phyloP scores from a whole-genome alignment of 2,888 invertebrate species.

The Ellobium chinense region DNA sequence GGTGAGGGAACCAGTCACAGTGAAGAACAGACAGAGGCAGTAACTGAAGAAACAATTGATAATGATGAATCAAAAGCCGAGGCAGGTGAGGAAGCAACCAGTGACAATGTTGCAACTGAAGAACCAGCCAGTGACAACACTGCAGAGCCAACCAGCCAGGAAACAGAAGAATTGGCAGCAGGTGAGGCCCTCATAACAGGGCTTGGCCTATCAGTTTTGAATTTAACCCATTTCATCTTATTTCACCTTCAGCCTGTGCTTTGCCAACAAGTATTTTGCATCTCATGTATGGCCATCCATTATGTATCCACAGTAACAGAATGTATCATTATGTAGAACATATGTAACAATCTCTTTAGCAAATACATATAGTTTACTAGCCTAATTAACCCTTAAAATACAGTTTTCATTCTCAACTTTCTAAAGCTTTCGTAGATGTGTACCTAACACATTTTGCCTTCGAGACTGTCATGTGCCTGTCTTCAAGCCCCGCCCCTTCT shows the following conservation, averaged over 20 bases:
- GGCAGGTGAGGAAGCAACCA: background rate
- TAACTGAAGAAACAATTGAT: slow-evolving; percentile 6
- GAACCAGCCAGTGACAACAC: background rate
- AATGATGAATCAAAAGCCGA: background rate
- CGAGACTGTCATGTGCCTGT: too few relatives aligned
- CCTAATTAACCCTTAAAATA: too few relatives aligned
- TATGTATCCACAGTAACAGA: too few relatives aligned
- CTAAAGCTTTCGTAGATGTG: too few relatives aligned
- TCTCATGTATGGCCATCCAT: too few relatives aligned
- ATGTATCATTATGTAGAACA: too few relatives aligned
- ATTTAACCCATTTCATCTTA: background rate
- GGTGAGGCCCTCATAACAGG: background rate
- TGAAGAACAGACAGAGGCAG: slow-evolving; percentile 17
- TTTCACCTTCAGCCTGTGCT: background rate
- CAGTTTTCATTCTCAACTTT: too few relatives aligned
- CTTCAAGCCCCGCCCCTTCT: too few relatives aligned
- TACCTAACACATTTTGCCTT: too few relatives aligned
- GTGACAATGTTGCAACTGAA: background rate
- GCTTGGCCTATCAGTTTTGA: background rate
- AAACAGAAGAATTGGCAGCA: background rate
- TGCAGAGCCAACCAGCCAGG: background rate
- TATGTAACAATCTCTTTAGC: too few relatives aligned
- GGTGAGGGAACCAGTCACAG: background rate
- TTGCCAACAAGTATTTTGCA: too few relatives aligned
- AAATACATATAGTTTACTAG: too few relatives aligned